Conservation (phyloP, 2,888 invertebrate species). For the Drosophila greeni region DNA sequence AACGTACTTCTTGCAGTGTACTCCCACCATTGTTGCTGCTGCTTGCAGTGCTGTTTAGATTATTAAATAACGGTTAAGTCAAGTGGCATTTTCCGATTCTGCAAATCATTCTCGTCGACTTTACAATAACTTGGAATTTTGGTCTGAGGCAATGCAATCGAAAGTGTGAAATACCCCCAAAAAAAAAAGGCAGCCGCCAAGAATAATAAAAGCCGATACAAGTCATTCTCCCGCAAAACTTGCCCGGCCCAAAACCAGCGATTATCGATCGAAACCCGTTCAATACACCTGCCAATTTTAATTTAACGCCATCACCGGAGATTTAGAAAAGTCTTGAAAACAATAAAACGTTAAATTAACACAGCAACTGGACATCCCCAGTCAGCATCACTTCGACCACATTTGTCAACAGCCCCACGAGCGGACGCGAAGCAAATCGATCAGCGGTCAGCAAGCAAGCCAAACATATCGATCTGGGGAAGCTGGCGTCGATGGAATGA, state of each 20-base stretch:
- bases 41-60: slow-evolving; percentile 55
- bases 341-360: slow-evolving; percentile 48
- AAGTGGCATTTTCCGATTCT: slow-evolving; percentile 65
- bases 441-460: slow-evolving; percentile 29
- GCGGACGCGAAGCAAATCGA: slow-evolving; percentile 55
- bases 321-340: slow-evolving; percentile 33
- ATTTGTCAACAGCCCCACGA: slow-evolving; percentile 57
- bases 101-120: slow-evolving; percentile 62
- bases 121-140: slow-evolving; percentile 50
- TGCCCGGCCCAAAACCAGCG: slow-evolving; percentile 8
- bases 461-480: slow-evolving; percentile 33
- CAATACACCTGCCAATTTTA: slow-evolving; percentile 36
- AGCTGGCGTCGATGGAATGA: slow-evolving; percentile 37
- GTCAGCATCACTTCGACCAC: slow-evolving; percentile 32
- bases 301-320: neutral
- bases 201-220: slow-evolving; percentile 41
- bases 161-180: slow-evolving; percentile 45
- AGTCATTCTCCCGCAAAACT: slow-evolving; percentile 24
- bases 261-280: slow-evolving; percentile 37
- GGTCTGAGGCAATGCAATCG: slow-evolving; percentile 48
- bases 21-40: slow-evolving; percentile 8
- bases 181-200: slow-evolving; percentile 32
- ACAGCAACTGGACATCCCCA: slow-evolving; percentile 52
- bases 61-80: slow-evolving; percentile 72
- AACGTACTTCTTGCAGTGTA: slow-evolving; percentile 3